Conservation (phyloP, 2,888 invertebrate species). For the Drosophila kuntzei region DNA sequence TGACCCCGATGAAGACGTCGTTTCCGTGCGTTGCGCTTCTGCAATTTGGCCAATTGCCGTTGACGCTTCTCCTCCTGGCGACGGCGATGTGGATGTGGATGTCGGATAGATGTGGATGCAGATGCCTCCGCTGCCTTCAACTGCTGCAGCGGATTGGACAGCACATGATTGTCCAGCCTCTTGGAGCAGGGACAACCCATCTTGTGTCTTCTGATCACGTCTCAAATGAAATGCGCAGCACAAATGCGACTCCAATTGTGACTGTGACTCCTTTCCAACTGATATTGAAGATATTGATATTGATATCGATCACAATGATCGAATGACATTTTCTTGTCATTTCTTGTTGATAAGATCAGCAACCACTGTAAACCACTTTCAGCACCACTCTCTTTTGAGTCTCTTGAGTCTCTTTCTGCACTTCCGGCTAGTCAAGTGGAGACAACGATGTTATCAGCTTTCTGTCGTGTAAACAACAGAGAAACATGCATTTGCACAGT, state of each 20-base stretch:
- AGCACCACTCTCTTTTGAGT: no score
- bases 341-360: slow-evolving; percentile 47
- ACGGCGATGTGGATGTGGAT: slow-evolving; percentile 54
- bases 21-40: slow-evolving; percentile 77
- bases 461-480: slow-evolving; percentile 37
- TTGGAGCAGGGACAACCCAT: slow-evolving; percentile 84
- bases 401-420: slow-evolving; percentile 52
- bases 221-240: background rate
- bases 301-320: slow-evolving; percentile 42
- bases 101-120: slow-evolving; percentile 30
- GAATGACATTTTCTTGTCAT: slow-evolving; percentile 32
- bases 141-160: slow-evolving; percentile 80
- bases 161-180: slow-evolving; percentile 47
- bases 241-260: slow-evolving; percentile 8
- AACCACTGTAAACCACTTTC: background rate
- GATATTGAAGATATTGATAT: no score
- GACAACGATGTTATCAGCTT: slow-evolving; percentile 33
- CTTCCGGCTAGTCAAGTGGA: slow-evolving; percentile 49
- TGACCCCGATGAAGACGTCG: slow-evolving; percentile 31
- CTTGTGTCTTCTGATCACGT: no score
- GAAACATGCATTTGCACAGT: slow-evolving; percentile 31
- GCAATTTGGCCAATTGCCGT: slow-evolving; percentile 75
- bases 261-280: slow-evolving; percentile 22
- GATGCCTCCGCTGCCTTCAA: slow-evolving; percentile 54
- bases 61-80: slow-evolving; percentile 76